A percentile compares a stretch with the other conserved stretches of the same genome.
Conservation (phyloP, 2,797 vertebrate species). For the Enteromius fasciolatus region DNA sequence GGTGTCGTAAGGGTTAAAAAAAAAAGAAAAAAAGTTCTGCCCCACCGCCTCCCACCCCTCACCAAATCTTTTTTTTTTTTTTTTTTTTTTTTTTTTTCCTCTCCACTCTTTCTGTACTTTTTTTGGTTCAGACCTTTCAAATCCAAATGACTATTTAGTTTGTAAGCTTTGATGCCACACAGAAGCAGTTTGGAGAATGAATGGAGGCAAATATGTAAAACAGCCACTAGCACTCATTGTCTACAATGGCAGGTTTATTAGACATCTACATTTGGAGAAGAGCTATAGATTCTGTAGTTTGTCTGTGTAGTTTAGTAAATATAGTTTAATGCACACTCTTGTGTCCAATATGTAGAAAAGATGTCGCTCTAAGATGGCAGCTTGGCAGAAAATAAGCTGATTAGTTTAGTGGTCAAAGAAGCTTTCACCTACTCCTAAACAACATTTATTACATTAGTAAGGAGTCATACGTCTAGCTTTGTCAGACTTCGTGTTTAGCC, state of each 20-base stretch:
- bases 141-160: not conserved
- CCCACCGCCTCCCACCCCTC: not conserved
- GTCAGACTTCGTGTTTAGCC: not conserved
- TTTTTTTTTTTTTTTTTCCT: not conserved
- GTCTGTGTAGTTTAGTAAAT: not conserved
- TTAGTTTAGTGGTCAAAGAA: not conserved
- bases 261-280: not conserved
- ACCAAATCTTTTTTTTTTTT: not conserved
- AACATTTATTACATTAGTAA: not conserved
- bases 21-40: slow-evolving; percentile 12
- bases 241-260: not conserved
- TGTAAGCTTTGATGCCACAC: not conserved
- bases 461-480: not conserved
- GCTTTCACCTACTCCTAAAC: not conserved
- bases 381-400: slow-evolving; percentile 12
- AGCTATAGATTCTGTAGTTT: not conserved
- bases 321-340: not conserved
- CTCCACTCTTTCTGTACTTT: not conserved
- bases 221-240: not conserved
- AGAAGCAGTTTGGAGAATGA: not conserved
- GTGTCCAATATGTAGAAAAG: not conserved
- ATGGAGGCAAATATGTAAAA: not conserved
- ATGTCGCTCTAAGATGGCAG: slow-evolving; percentile 24
- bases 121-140: not conserved
- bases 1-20: slow-evolving; percentile 53